Evolutionary conservation across 2,888 invertebrate species (phyloP).

Genomic region (Philopedon plagiatum): DNA sequence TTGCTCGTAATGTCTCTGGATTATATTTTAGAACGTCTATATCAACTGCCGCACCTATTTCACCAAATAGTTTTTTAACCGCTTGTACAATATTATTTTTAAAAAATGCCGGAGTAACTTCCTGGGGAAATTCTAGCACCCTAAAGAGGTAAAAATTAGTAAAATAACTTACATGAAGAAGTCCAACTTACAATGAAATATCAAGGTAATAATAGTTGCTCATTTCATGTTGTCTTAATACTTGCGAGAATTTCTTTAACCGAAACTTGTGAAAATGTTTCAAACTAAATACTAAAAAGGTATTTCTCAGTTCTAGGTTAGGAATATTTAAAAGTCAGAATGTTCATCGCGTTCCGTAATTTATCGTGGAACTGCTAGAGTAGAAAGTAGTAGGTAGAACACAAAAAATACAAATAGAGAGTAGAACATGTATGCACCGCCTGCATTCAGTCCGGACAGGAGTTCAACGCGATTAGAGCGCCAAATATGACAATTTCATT

Average conservation of each 20-base stretch:
- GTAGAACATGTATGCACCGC: no score
- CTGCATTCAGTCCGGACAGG: no score
- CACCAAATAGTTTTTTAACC: slow-evolving; percentile 73
- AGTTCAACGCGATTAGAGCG: no score
- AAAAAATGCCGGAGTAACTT: slow-evolving; percentile 71
- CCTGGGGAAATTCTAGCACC: slow-evolving; percentile 66
- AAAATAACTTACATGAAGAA: background rate
- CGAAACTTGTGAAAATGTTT: background rate
- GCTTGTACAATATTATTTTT: slow-evolving; percentile 73
- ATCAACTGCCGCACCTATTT: slow-evolving; percentile 71
- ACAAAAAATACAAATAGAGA: no score
- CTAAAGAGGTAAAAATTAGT: slow-evolving; percentile 63
- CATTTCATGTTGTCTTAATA: slow-evolving; percentile 54
- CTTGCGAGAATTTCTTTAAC: background rate
- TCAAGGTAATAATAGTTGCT: slow-evolving; percentile 71
- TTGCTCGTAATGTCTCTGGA: slow-evolving; percentile 67
- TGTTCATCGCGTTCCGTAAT: no score
- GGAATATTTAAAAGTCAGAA: slow-evolving; percentile 1
- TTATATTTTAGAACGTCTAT: slow-evolving; percentile 75
- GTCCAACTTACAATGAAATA: slow-evolving; percentile 71
- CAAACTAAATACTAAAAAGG: background rate
- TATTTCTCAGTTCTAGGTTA: slow-evolving; percentile 7
- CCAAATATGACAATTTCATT: no score
- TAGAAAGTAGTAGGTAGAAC: no score
- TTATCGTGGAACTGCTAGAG: no score